Base-by-base conservation (phyloP, 2,113 vertebrate genomes). In the Oncorhynchus nerka region DNA sequence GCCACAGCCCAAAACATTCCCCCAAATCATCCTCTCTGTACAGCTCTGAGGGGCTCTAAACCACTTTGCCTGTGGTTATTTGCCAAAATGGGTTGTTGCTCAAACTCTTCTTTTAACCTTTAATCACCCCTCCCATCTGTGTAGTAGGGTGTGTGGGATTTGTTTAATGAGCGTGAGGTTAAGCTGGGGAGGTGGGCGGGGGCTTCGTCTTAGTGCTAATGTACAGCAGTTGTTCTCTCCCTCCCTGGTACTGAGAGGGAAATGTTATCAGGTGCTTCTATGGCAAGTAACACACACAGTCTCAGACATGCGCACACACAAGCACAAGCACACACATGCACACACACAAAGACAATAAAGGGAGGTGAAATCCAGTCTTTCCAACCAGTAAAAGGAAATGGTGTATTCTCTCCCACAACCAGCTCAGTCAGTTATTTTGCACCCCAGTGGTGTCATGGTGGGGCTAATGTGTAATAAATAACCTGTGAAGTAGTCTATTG, bases 21-120 rank as follows among this genome's bases (percentile, higher is more conserved):
- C 51, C 16, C 12, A 48, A 71, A 8, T 3, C 26, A 59, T 11
- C 39, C 24, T 59, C 19, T 24, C 22, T 45, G 34, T 51, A 16
- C 39, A 70, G 45, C 45, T 26, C 11, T 49, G 26, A 22, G 7
- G 39, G 9, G 26, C n/a, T 78, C 72, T 70, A 20, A 57, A 49
- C 9, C 39, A 11, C 49, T 22, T 28, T 48, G 73, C 78, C 73
- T 12, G 39, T 45, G 39, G 39, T 45, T 45, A 45, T 22, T 68
- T 66, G 30, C 49, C 6, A 3, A 70, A 68, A 73, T 45, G 2
- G 39, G 39, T 57, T 32, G 69, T 69, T 79, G 39, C 68, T 74
- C 79, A 80, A 30, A 76, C 51, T 79, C 70, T 61, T 51, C 65
- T 75, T 74, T 78, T 24, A 76, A 70, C 74, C 65, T 79, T 39